phyloP scores from a whole-genome alignment of 1,140 invertebrate species.

The Acromyrmex echinatior region DNA sequence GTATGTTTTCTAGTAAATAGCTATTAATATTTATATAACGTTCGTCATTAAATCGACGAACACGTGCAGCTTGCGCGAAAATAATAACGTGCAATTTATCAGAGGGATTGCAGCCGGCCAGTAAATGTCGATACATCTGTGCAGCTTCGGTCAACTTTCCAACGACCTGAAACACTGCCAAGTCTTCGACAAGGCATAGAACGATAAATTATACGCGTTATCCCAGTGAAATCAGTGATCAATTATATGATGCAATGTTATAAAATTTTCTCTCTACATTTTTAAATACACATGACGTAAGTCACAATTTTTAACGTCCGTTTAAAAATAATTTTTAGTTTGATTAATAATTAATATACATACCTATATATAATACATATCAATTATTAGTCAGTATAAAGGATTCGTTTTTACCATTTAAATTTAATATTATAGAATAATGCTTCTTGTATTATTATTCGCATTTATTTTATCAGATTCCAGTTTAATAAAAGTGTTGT shows the following conservation, averaged over 20 bases:
- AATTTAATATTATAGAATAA: neutral
- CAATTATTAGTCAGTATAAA: neutral
- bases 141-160: conserved; percentile 71
- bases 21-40: conserved; percentile 47
- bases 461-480: conserved; percentile 30
- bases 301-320: neutral
- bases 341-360: conserved; percentile 16
- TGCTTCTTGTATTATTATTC: neutral
- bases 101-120: conserved; percentile 62
- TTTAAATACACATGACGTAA: conserved; percentile 13
- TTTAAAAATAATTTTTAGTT: conserved; percentile 19
- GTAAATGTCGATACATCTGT: conserved; percentile 72
- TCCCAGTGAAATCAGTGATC: conserved; percentile 69
- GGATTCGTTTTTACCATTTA: neutral
- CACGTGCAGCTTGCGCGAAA: conserved; percentile 58
- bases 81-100: conserved; percentile 75
- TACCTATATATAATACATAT: neutral
- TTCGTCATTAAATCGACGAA: conserved; percentile 56
- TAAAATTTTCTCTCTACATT: conserved; percentile 28
- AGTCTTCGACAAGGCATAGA: conserved; percentile 64
- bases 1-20: conserved; percentile 23
- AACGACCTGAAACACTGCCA: conserved; percentile 74
- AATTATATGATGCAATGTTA: conserved; percentile 53
- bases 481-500: neutral
- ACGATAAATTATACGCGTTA: conserved; percentile 70